Conservation (phyloP, 2,797 vertebrate species). For the Diglossa cyanea region DNA sequence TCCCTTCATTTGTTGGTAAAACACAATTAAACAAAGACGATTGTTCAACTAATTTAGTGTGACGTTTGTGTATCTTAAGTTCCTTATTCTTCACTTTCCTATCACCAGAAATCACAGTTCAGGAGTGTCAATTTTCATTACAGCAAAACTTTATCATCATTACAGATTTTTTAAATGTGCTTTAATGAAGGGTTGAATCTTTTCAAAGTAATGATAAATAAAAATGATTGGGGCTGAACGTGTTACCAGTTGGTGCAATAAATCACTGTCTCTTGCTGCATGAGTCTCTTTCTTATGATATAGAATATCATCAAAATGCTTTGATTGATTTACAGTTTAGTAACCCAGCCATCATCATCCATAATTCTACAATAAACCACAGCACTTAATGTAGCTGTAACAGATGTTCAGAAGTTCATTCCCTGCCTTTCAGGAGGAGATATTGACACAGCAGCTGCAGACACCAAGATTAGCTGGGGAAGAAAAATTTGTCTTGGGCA, state of each 20-base stretch:
- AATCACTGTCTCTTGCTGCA: conserved; percentile 32
- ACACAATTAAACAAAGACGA: background rate
- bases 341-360: conserved; percentile 38
- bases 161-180: background rate
- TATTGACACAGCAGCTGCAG: conserved; percentile 37
- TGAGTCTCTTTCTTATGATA: background rate
- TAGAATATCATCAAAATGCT: conserved; percentile 20
- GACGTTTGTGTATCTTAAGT: background rate
- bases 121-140: background rate
- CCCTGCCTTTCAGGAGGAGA: conserved; percentile 22
- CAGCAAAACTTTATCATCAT: background rate
- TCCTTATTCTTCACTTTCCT: background rate
- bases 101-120: background rate
- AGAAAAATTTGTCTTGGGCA: background rate
- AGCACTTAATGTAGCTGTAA: conserved; percentile 42
- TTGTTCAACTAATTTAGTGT: background rate
- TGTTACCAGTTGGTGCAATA: conserved; percentile 48
- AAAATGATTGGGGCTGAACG: conserved; percentile 19
- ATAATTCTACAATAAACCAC: conserved; percentile 52
- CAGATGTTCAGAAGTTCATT: conserved; percentile 48
- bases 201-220: conserved; percentile 48
- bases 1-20: background rate
- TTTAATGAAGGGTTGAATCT: conserved; percentile 35
- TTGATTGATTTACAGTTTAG: conserved; percentile 60
- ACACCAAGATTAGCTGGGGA: background rate